Conservation (phyloP, 2,113 vertebrate genomes). For the Plecturocebus donacophilus region DNA sequence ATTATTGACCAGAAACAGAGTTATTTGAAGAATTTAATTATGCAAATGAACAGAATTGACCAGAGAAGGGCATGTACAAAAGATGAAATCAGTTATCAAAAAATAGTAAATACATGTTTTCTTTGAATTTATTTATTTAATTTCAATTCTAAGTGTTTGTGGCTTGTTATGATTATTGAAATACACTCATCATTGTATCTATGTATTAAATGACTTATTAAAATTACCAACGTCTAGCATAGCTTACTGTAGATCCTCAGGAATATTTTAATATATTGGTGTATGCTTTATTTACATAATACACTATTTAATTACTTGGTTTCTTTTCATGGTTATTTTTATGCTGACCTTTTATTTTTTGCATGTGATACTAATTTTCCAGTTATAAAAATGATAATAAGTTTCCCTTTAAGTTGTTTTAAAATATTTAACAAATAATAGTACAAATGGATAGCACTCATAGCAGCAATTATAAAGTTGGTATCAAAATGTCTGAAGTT, state of each 20-base stretch:
- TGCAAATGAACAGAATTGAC: not conserved
- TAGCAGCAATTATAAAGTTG: not conserved
- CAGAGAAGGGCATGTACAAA: not conserved
- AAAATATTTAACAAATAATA: not conserved
- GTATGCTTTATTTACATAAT: not conserved
- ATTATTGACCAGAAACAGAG: not conserved
- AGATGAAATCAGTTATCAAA: not conserved
- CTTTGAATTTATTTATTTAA: not conserved
- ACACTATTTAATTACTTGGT: not conserved
- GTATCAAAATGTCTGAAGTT: not conserved
- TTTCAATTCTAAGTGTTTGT: not conserved
- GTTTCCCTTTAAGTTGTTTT: not conserved
- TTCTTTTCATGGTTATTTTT: conserved; percentile 34
- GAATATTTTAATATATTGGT: not conserved
- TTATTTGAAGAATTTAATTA: not conserved
- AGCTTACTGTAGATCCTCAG: not conserved
- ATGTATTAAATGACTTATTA: not conserved
- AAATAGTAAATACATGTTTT: not conserved
- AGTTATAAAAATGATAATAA: not conserved
- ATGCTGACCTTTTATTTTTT: not conserved
- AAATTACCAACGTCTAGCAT: not conserved
- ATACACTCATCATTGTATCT: not conserved
- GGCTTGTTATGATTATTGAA: not conserved
- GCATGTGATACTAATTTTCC: not conserved
- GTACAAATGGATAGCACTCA: not conserved